Base-by-base conservation (phyloP, 2,113 vertebrate species). In the Rhipidura dahli region DNA sequence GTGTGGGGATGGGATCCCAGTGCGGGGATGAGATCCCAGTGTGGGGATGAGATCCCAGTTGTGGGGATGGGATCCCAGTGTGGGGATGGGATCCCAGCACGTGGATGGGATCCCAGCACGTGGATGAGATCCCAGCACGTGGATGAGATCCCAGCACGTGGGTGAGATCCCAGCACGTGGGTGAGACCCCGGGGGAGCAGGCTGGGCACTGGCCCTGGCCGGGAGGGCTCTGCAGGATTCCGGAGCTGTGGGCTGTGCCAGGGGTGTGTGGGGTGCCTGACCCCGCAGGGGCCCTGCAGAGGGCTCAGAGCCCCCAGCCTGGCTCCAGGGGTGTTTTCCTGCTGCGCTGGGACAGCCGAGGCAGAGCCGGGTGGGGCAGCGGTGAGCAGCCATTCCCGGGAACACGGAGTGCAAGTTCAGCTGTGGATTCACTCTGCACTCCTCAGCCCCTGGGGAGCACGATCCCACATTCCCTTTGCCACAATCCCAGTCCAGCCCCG, bases 51-150 rank as follows among this genome's bases (percentile, higher is more conserved):
- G 51, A 53, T 53, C 51, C 51, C 1, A 4, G 28, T 4, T n/a
- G 10, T 7, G 17, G 4, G 53, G 53, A 54, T 31, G 51, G 2
- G 51, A 54, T 8, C 51, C 51, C 4, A 2, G 6, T 1, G 28
- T 17, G 27, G 2, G 51, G 51, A 53, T 30, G 28, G 2, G 51
- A 53, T 11, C 51, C 51, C 6, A 5, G 28, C 4, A 6, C 11
- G 17, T 3, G 50, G 50, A 51, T 16, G 28, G 2, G 28, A 53
- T 11, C 51, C 53, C 4, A 7, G 13, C 3, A 23, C 26, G 49
- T 9, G 50, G 50, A 28, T 16, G 26, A 2, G 50, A 51, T 28
- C 50, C 21, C 4, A 2, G 24, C 4, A 3, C 0, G 10, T 4
- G 20, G 44, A n/a, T 14, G 35, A 3, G 47, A 47, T 47, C 45